phyloP scores from a whole-genome alignment of 2,888 invertebrate genomes.

The Pollenia griseotomentosa region DNA sequence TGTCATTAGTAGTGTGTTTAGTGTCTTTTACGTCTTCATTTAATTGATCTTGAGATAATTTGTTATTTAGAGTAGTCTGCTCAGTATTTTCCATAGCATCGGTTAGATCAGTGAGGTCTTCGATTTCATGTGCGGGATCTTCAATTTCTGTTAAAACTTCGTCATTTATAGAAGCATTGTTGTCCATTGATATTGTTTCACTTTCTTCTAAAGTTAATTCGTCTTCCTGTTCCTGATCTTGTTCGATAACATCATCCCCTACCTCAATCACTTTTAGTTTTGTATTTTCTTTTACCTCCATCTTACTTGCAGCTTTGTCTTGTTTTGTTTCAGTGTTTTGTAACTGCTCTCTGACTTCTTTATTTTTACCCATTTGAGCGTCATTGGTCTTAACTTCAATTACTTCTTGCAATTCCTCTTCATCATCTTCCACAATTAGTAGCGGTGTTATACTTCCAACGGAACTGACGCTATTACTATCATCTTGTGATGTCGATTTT shows the following conservation, averaged over 20 bases:
- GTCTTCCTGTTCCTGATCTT: slow-evolving; percentile 62
- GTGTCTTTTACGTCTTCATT: not conserved
- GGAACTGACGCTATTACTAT: slow-evolving; percentile 75
- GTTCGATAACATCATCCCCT: slow-evolving; percentile 37
- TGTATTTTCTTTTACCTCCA: slow-evolving; percentile 8
- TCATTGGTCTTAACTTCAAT: slow-evolving; percentile 54
- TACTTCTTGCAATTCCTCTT: slow-evolving; percentile 54
- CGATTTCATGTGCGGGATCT: slow-evolving; percentile 59
- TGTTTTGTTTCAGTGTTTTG: not conserved
- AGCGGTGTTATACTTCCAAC: slow-evolving; percentile 75
- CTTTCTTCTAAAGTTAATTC: slow-evolving; percentile 74
- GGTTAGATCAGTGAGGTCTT: slow-evolving; percentile 51
- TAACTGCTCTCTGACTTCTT: slow-evolving; percentile 14
- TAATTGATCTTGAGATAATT: not conserved
- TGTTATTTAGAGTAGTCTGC: slow-evolving; percentile 13
- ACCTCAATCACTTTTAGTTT: slow-evolving; percentile 30
- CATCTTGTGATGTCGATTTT: slow-evolving; percentile 73
- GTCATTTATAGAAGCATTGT: slow-evolving; percentile 75
- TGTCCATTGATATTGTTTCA: slow-evolving; percentile 76
- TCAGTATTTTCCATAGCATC: slow-evolving; percentile 37
- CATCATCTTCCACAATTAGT: slow-evolving; percentile 76
- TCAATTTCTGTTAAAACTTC: slow-evolving; percentile 72
- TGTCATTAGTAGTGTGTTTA: slow-evolving; percentile 3
- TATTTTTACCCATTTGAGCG: slow-evolving; percentile 12
- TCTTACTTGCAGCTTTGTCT: not conserved